A percentile compares a stretch with the other conserved stretches of the same genome.
phyloP scores from a whole-genome alignment of 2,888 invertebrate species.

The Dryobota labecula region DNA sequence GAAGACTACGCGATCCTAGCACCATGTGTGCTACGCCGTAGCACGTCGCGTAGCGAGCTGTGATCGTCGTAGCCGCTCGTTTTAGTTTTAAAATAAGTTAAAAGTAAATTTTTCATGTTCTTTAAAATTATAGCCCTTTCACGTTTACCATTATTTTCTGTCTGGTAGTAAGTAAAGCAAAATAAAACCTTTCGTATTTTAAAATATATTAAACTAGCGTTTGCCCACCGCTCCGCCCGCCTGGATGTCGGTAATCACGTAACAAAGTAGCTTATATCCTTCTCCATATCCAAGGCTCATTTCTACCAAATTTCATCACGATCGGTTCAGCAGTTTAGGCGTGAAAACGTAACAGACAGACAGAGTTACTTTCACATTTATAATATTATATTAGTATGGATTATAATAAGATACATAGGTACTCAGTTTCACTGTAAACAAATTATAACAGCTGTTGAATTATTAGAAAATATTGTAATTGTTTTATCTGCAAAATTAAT shows the following conservation, averaged over 20 bases:
- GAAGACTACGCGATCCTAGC: neutral
- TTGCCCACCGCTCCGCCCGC: no score
- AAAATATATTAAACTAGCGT: neutral
- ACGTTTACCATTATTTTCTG: neutral
- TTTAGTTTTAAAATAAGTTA: neutral
- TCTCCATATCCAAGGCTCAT: no score
- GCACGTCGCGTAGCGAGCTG: slow-evolving; percentile 30
- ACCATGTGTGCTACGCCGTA: slow-evolving; percentile 35
- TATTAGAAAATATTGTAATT: neutral
- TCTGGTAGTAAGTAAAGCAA: neutral
- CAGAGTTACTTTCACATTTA: no score
- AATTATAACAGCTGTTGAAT: neutral
- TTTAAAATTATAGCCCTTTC: no score
- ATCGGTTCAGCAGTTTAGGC: no score
- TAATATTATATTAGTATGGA: no score
- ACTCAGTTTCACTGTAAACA: neutral
- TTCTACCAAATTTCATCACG: no score
- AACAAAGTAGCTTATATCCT: no score
- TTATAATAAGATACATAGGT: no score
- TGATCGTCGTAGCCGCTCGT: neutral
- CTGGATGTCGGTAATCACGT: no score
- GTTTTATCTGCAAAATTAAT: slow-evolving; percentile 14
- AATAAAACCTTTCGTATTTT: neutral
- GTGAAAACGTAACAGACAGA: no score
- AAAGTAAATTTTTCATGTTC: neutral